Conservation (phyloP, 1,140 invertebrate genomes). For the Euura saliciscinereae region DNA sequence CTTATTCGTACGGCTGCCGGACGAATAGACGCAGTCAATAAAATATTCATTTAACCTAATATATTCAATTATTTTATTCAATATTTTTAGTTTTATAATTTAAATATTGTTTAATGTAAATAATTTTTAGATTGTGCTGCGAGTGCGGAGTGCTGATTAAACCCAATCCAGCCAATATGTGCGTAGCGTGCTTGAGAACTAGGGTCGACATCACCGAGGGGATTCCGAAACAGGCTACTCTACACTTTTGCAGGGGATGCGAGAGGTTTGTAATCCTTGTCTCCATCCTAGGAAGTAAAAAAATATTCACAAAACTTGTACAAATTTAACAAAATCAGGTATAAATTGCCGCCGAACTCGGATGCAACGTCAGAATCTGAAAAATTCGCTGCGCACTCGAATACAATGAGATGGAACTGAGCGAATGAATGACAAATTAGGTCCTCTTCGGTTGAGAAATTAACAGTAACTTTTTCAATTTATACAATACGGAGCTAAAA, state of each 20-base stretch:
- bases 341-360: no score
- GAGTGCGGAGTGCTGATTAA: conserved; percentile 83
- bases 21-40: no score
- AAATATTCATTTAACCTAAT: no score
- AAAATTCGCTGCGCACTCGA: no score
- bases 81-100: neutral
- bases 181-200: conserved; percentile 88
- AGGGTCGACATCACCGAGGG: conserved; percentile 95
- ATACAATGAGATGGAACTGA: no score
- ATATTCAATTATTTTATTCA: neutral
- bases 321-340: no score
- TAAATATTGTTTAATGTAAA: conserved; percentile 15
- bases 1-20: no score
- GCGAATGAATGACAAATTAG: no score
- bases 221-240: conserved; percentile 91
- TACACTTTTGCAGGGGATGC: conserved; percentile 92
- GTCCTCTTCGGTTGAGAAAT: no score
- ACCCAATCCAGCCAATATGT: conserved; percentile 98
- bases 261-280: conserved; percentile 68
- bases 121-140: conserved; percentile 73
- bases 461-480: no score
- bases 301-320: neutral
- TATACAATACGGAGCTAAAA: no score
- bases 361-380: no score
- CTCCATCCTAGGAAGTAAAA: neutral